Evolutionary conservation across 1,140 invertebrate genomes (phyloP), one percentile per base, ranked within the genome.

Genomic region (Ridgeia piscesae): DNA sequence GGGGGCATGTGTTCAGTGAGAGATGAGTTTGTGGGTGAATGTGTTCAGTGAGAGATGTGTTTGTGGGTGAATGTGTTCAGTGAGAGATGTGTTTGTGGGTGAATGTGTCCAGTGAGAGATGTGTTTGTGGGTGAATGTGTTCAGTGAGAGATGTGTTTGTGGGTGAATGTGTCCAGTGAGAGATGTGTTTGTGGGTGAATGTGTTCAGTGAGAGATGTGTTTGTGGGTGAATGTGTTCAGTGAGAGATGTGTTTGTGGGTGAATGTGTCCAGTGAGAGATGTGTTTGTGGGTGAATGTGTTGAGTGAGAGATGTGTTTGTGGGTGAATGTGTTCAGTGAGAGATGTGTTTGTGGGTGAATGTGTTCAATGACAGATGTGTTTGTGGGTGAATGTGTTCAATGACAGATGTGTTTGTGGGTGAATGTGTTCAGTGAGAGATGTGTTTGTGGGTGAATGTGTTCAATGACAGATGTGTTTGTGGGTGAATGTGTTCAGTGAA

Each of bases 391-490:
- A 99, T 95, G 96, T 99, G 89, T 99, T 99, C 96, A 98, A 98
- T 94, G 99, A 99, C n/a, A n/a, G n/a, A 35, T 42, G 6, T 34
- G 89, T 31, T 91, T 92, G 17, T 91, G 96, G 96, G 96, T 99
- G 8, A 99, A 99, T 95, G 96, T 99, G 89, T 99, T 99, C 96
- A 98, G 98, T 94, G 99, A 99, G 96, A 99, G 21, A n/a, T 42
- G 6, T 34, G 89, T 31, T 91, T 92, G 17, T 91, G 96, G 96
- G 96, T 99, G 8, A 99, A 99, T 95, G 96, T 99, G 89, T 99
- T 99, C 96, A 98, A 98, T 94, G 99, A 99, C n/a, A n/a, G n/a
- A 35, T 42, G 6, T 34, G 89, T 31, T 91, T 92, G 17, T 91
- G 96, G 96, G 96, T 99, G 8, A 99, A 99, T 95, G 96, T 99